Evolutionary conservation across 2,888 invertebrate genomes (phyloP).

Genomic region (Drosophila dives): DNA sequence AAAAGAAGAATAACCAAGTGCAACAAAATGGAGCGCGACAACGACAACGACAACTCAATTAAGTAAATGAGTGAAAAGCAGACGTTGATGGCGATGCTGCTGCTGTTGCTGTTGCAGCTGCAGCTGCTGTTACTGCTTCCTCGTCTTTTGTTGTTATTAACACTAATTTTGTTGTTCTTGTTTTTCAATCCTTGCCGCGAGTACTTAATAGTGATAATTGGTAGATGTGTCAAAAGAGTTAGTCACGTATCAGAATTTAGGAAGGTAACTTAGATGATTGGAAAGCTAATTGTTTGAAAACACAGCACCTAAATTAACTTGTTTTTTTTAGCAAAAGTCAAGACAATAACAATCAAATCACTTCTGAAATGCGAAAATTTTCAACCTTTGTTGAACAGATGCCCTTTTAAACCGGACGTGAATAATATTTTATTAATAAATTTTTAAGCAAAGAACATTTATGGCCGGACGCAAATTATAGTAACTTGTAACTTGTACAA

Average conservation of each 20-base stretch:
- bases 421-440: not conserved
- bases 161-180: constrained; percentile 20
- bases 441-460: not conserved
- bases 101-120: constrained; percentile 23
- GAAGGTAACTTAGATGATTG: not conserved
- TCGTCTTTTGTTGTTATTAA: constrained; percentile 19
- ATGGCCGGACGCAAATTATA: not conserved
- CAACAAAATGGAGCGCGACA: constrained; percentile 62
- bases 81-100: constrained; percentile 39
- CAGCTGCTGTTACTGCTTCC: not conserved
- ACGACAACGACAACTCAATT: constrained; percentile 73
- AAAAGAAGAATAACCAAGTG: constrained; percentile 51
- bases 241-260: constrained; percentile 2
- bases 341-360: not conserved
- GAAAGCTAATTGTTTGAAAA: not conserved
- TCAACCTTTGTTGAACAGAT: not conserved
- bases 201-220: constrained; percentile 24
- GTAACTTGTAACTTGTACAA: not conserved
- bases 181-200: constrained; percentile 3
- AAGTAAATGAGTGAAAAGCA: constrained; percentile 67
- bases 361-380: not conserved
- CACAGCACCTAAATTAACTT: not conserved
- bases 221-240: constrained; percentile 5
- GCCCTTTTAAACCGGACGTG: not conserved
- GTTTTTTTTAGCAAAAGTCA: not conserved